Evolutionary conservation across 2,888 invertebrate species (phyloP), one percentile per base, ranked within the genome.

Genomic region (Eupithecia inturbata): DNA sequence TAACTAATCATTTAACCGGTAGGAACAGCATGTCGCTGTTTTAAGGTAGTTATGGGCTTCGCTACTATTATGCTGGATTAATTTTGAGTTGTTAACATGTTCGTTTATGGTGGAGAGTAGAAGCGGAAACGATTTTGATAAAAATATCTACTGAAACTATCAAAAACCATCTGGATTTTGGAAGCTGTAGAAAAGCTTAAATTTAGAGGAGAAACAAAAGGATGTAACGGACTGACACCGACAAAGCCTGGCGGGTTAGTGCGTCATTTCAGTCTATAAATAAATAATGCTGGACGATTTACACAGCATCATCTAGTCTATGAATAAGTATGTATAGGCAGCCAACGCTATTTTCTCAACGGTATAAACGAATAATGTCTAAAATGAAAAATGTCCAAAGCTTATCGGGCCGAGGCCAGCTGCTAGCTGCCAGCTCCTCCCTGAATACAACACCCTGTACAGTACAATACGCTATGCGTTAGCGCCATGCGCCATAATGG

Each of bases 401-500:
- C 45, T 7, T 41, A 4, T 14, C 45, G 45, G 45, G 19, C 5
- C 45, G 39, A 16, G 39, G 3, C n/a, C n/a, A n/a, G n/a, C n/a
- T n/a, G n/a, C n/a, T n/a, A n/a, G n/a, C n/a, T n/a, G n/a, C n/a
- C n/a, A n/a, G n/a, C 12, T 26, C 57, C 26, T 53, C 14, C 26
- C 14, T 26, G 12, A 57, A 14, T 57, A 12, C 3, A 57, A 12
- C 57, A 57, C 5, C 57, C 57, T 57, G 57, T 57, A 57, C 22
- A 14, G 26, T 57, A 26, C 57, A 57, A 57, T 57, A 14, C 22
- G 12, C 26, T 39, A 36, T 41, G 39, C 66, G 39, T 66, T 66
- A 66, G 66, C 66, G 66, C 66, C 66, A 39, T 85, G 83, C 83
- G 79, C 81, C 87, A 87, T 92, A 92, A 91, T 91, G 91, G 89